Evolutionary conservation across 2,888 invertebrate genomes (phyloP).

Genomic region (Clivina fossor): DNA sequence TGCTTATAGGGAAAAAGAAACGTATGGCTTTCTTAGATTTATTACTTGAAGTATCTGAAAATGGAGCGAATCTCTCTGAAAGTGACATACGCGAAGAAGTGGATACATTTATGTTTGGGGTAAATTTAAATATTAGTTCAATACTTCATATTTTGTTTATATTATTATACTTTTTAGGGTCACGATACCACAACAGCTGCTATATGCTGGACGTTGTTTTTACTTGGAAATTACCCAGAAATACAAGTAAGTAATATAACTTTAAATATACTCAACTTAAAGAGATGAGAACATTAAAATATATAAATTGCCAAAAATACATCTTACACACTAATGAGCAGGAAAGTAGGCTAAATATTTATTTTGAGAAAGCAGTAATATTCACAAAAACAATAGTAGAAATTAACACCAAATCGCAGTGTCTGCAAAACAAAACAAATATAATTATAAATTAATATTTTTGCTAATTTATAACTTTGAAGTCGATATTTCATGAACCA

Average conservation of each 20-base stretch:
- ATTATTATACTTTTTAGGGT: conserved; percentile 45
- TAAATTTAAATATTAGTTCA: conserved; percentile 36
- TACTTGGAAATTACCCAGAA: conserved; percentile 49
- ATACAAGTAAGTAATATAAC: conserved; percentile 45
- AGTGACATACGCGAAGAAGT: conserved; percentile 51
- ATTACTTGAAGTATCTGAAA: conserved; percentile 45
- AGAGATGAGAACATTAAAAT: background rate
- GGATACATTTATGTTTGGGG: conserved; percentile 53
- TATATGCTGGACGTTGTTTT: conserved; percentile 48
- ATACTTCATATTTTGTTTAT: background rate
- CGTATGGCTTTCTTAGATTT: conserved; percentile 49
- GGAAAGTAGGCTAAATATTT: no score
- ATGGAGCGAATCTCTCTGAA: conserved; percentile 44
- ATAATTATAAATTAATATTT: no score
- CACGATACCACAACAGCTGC: conserved; percentile 51
- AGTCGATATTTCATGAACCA: no score
- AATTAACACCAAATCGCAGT: no score
- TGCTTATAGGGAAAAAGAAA: conserved; percentile 41
- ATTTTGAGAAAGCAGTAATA: no score
- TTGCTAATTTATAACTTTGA: no score
- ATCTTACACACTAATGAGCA: no score
- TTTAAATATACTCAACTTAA: conserved; percentile 2
- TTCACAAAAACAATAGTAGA: no score
- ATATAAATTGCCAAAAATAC: conserved; percentile 5
- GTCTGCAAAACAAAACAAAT: no score